Conservation (phyloP, 2,113 vertebrate genomes). For the Pseudorasbora parva region DNA sequence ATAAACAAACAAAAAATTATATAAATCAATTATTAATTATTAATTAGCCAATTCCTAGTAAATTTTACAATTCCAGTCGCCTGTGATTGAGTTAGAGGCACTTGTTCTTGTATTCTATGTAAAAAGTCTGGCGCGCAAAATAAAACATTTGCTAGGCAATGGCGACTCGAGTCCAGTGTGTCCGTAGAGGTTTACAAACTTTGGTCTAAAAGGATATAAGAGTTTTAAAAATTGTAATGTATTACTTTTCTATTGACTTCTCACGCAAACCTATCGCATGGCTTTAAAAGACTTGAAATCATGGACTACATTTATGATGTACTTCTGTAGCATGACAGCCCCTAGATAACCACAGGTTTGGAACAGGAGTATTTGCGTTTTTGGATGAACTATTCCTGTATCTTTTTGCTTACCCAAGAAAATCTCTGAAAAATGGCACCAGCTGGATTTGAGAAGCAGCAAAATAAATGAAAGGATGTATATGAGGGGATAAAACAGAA, state of each 20-base stretch:
- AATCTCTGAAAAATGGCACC: background rate
- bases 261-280: background rate
- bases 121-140: too few relatives aligned
- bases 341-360: background rate
- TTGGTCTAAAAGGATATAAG: too few relatives aligned
- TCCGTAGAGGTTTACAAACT: too few relatives aligned
- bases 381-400: background rate
- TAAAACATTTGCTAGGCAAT: too few relatives aligned
- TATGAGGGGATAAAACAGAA: background rate
- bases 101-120: too few relatives aligned
- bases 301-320: background rate
- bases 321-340: background rate
- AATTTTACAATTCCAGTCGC: too few relatives aligned
- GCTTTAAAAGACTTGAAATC: background rate
- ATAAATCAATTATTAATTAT: too few relatives aligned
- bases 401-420: conserved; percentile 9
- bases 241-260: background rate
- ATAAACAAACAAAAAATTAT: too few relatives aligned
- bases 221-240: background rate
- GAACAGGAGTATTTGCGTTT: background rate
- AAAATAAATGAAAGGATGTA: conserved; percentile 8
- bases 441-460: conserved; percentile 10
- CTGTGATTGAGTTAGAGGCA: too few relatives aligned
- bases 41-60: too few relatives aligned
- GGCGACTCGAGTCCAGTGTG: too few relatives aligned